Conservation (phyloP, 1,140 invertebrate species). For the Paraescarpia echinospica region DNA sequence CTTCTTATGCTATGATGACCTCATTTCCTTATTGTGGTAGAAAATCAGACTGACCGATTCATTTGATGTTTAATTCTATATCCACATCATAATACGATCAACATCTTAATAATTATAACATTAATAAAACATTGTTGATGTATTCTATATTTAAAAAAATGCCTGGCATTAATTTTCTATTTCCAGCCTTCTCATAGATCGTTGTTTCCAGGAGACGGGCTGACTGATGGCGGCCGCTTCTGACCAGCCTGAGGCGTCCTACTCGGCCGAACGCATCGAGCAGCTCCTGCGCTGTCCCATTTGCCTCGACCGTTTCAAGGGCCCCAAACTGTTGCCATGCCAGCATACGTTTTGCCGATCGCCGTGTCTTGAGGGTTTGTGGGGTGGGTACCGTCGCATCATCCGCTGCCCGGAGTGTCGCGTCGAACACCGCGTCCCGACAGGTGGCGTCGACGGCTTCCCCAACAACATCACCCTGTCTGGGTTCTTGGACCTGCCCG, state of each 20-base stretch:
- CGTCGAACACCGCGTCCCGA: slow-evolving; percentile 94
- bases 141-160: no score
- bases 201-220: not conserved
- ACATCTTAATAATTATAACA: no score
- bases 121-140: no score
- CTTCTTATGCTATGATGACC: no score
- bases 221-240: not conserved
- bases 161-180: no score
- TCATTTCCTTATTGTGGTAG: no score
- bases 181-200: not conserved
- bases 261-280: slow-evolving; percentile 75
- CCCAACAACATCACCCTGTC: slow-evolving; percentile 95
- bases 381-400: slow-evolving; percentile 59
- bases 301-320: slow-evolving; percentile 93
- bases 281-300: slow-evolving; percentile 96
- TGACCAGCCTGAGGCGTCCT: slow-evolving; percentile 10
- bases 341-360: slow-evolving; percentile 99
- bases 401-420: slow-evolving; percentile 99
- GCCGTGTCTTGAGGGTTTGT: slow-evolving; percentile 59
- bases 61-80: no score
- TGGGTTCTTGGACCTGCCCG: slow-evolving; percentile 88
- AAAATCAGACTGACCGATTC: no score
- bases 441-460: slow-evolving; percentile 92
- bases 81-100: no score
- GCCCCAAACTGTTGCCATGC: slow-evolving; percentile 96